phyloP scores from a whole-genome alignment of 2,113 vertebrate species.

The Bufo gargarizans region DNA sequence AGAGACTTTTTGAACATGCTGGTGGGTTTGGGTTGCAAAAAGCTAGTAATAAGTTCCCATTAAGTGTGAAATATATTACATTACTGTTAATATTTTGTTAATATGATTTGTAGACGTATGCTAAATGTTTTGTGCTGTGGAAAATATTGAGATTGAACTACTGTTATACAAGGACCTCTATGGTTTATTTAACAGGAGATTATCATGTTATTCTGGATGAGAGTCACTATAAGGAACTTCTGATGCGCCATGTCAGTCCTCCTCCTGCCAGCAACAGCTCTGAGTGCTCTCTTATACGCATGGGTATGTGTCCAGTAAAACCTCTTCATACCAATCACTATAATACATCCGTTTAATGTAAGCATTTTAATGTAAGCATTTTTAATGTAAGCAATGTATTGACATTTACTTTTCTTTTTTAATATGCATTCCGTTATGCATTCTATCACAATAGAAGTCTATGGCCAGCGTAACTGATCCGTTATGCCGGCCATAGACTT shows the following conservation, averaged over 20 bases:
- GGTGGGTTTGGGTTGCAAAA: too few relatives aligned
- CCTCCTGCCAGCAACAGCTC: slow-evolving; percentile 88
- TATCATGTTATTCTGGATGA: slow-evolving; percentile 97
- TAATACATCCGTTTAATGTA: neutral
- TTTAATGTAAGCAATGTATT: too few relatives aligned
- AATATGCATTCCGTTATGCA: too few relatives aligned
- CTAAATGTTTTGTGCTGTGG: neutral
- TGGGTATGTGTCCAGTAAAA: slow-evolving; percentile 79
- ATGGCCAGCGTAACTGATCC: too few relatives aligned
- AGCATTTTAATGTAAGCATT: neutral
- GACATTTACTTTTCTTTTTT: too few relatives aligned
- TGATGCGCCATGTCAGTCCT: slow-evolving; percentile 90
- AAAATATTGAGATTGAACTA: neutral
- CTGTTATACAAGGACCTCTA: neutral
- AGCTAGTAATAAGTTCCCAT: too few relatives aligned
- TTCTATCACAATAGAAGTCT: too few relatives aligned
- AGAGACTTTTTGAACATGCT: too few relatives aligned
- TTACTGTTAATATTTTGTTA: neutral
- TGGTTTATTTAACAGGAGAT: slow-evolving; percentile 69
- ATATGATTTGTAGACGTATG: neutral
- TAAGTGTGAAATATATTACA: neutral
- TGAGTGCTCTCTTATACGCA: slow-evolving; percentile 96
- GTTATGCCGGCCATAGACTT: too few relatives aligned
- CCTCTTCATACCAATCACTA: neutral
- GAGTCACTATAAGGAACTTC: slow-evolving; percentile 90